phyloP scores from a whole-genome alignment of 2,797 vertebrate species.

The Hemibagrus guttatus region DNA sequence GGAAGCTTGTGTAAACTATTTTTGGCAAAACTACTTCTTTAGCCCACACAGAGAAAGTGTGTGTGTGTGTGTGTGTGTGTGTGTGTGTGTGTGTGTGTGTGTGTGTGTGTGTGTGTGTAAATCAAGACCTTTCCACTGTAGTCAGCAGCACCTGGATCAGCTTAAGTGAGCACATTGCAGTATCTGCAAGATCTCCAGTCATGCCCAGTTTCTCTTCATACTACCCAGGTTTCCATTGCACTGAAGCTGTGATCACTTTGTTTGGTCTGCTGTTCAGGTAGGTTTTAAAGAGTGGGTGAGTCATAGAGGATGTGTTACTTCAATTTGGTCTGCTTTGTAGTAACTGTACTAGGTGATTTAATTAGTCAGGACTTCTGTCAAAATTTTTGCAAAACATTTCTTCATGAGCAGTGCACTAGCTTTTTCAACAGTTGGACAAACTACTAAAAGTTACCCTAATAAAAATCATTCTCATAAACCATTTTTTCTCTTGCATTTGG shows the following conservation, averaged over 20 bases:
- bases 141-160: slow-evolving; percentile 68
- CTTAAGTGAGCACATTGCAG: slow-evolving; percentile 45
- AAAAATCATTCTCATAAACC: not conserved
- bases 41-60: slow-evolving; percentile 9
- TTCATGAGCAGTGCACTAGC: not conserved
- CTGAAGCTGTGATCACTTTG: not conserved
- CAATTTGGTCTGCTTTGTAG: not conserved
- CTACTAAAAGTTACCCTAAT: not conserved
- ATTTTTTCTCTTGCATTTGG: not conserved
- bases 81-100: not conserved
- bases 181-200: slow-evolving; percentile 58
- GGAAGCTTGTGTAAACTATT: slow-evolving; percentile 10
- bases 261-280: slow-evolving; percentile 18
- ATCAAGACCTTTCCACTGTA: slow-evolving; percentile 67
- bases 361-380: not conserved
- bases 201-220: slow-evolving; percentile 56
- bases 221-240: slow-evolving; percentile 11
- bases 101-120: slow-evolving; percentile 25
- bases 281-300: slow-evolving; percentile 1
- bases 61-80: not conserved
- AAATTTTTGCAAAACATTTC: not conserved
- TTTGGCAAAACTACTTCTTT: slow-evolving; percentile 17
- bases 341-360: not conserved
- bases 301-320: not conserved
- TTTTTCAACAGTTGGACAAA: not conserved